These are phyloP conservation scores for Chiridota heheva DNA, from an alignment of 35 echinoderm and acorn worm species.

Conservation along the genomic window DNA sequence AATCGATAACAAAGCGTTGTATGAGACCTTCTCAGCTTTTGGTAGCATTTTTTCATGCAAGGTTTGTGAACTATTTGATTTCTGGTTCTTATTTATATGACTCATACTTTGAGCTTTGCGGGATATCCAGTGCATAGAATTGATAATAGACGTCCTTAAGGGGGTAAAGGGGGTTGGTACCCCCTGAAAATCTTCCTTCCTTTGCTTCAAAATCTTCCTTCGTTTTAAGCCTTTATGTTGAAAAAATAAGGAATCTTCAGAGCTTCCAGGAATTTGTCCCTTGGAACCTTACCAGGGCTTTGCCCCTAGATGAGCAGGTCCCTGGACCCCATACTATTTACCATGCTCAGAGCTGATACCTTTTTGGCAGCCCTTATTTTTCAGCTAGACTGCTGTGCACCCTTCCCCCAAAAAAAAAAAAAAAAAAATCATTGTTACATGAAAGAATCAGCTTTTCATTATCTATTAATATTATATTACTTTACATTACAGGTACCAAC, in stretches of 20 bases:
- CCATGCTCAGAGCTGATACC: not conserved
- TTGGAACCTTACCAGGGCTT: too few species aligned
- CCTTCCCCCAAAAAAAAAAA: too few species aligned
- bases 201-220: not conserved
- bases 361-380: not conserved
- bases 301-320: not conserved
- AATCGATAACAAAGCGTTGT: conserved; percentile 26
- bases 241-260: too few species aligned
- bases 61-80: too few species aligned
- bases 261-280: too few species aligned
- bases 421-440: not conserved
- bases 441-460: not conserved
- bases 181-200: not conserved
- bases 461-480: not conserved
- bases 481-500: not conserved
- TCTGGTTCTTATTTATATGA: too few species aligned
- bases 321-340: not conserved
- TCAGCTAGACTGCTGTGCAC: not conserved
- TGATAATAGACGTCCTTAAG: not conserved
- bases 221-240: not conserved
- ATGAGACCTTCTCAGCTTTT: conserved; percentile 31
- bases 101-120: too few species aligned
- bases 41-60: conserved; percentile 13
- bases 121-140: not conserved
- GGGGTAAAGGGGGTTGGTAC: not conserved